Evolutionary conservation across 2,888 invertebrate species (phyloP).

Genomic region (Conus canariensis): DNA sequence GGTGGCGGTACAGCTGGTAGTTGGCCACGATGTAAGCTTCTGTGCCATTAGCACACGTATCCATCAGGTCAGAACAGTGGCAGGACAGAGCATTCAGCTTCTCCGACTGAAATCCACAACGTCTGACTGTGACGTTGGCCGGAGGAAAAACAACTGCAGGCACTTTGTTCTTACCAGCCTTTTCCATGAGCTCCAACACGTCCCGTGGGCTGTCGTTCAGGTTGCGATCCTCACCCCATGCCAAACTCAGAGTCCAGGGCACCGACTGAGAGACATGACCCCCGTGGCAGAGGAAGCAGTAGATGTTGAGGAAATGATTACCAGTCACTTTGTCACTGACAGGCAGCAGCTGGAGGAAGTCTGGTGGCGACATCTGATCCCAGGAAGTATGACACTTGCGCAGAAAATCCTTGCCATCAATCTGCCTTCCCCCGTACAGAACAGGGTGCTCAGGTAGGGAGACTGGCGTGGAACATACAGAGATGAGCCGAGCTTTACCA

Average conservation of each 20-base stretch:
- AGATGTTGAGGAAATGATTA: slow-evolving; percentile 22
- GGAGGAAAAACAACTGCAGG: neutral
- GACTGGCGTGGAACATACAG: slow-evolving; percentile 1
- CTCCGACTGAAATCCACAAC: neutral
- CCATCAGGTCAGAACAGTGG: neutral
- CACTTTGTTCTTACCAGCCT: neutral
- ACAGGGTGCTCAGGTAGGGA: neutral
- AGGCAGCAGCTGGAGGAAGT: slow-evolving; percentile 14
- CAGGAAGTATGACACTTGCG: neutral
- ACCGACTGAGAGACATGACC: neutral
- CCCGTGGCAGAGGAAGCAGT: slow-evolving; percentile 26
- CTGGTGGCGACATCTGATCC: neutral
- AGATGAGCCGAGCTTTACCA: slow-evolving; percentile 9
- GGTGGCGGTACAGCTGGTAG: slow-evolving; percentile 20
- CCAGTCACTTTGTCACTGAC: neutral
- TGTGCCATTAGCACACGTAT: neutral
- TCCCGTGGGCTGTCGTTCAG: neutral
- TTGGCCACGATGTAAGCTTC: neutral
- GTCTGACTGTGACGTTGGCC: neutral
- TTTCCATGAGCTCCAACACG: neutral
- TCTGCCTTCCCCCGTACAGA: slow-evolving; percentile 10
- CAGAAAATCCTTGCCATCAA: neutral
- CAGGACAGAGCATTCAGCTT: neutral
- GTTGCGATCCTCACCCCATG: neutral
- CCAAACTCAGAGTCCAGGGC: neutral